phyloP scores from a whole-genome alignment of 2,113 vertebrate genomes.

The Gnathonemus echidnorhynchus region DNA sequence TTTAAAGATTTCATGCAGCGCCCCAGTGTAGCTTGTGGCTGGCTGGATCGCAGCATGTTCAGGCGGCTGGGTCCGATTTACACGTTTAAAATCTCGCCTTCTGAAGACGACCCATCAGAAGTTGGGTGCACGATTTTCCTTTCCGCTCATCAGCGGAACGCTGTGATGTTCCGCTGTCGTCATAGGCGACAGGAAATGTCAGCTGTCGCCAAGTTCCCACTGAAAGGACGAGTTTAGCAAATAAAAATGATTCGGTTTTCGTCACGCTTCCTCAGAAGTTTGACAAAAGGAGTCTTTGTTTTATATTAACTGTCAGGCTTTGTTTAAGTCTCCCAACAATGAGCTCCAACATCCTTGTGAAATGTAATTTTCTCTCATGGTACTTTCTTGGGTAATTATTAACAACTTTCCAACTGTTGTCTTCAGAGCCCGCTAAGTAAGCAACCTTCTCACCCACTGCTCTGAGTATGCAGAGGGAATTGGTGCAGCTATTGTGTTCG shows the following conservation, averaged over 20 bases:
- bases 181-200: slow-evolving; percentile 32
- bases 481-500: background rate
- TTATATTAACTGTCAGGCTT: slow-evolving; percentile 16
- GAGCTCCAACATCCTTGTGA: background rate
- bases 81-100: background rate
- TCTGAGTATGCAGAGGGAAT: background rate
- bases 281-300: slow-evolving; percentile 11
- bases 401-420: background rate
- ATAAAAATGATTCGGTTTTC: slow-evolving; percentile 8
- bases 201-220: slow-evolving; percentile 39
- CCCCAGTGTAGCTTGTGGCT: background rate
- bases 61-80: background rate
- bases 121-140: background rate
- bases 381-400: slow-evolving; percentile 11
- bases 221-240: slow-evolving; percentile 35
- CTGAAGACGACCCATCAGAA: background rate
- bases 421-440: background rate
- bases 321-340: background rate
- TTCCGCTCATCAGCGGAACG: background rate
- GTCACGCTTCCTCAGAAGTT: background rate
- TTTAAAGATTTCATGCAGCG: background rate
- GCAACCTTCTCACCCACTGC: background rate
- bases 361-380: slow-evolving; percentile 6
- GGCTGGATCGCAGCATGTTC: background rate
- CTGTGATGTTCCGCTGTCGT: background rate